Conservation (phyloP, 1,140 invertebrate genomes). For the Tetramorium parvispinum region DNA sequence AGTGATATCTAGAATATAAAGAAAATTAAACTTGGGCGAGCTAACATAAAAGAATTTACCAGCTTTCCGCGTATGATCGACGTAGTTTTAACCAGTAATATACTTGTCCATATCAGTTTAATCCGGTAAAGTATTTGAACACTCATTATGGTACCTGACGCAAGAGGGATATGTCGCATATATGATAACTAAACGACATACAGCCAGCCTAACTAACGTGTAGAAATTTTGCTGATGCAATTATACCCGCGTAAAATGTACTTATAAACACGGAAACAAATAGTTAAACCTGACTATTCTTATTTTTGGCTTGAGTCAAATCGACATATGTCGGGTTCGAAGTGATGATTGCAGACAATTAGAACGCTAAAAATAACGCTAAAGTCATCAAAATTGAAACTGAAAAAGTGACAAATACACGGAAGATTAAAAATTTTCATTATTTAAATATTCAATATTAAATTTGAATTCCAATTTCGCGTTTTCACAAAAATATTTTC, state of each 20-base stretch:
- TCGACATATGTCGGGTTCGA: background rate
- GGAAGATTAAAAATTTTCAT: background rate
- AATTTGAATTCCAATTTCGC: background rate
- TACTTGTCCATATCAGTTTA: slow-evolving; percentile 58
- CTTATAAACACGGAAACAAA: background rate
- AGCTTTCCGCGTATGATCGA: background rate
- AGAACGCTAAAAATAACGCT: background rate
- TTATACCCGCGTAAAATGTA: background rate
- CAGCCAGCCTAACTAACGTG: background rate
- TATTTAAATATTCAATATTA: background rate
- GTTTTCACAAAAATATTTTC: background rate
- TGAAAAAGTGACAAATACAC: background rate
- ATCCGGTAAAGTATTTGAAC: slow-evolving; percentile 66
- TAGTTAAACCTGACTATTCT: background rate
- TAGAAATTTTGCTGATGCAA: slow-evolving; percentile 13
- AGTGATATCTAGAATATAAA: background rate
- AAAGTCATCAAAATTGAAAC: background rate
- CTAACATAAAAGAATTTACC: background rate
- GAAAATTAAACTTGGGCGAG: slow-evolving; percentile 4
- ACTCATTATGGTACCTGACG: slow-evolving; percentile 36
- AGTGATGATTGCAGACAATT: background rate
- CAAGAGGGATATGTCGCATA: background rate
- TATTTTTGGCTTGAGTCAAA: background rate
- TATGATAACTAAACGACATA: slow-evolving; percentile 30
- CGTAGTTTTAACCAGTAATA: slow-evolving; percentile 37